Evolutionary conservation across 2,797 vertebrate genomes (phyloP).

Genomic region (Natrix natrix): DNA sequence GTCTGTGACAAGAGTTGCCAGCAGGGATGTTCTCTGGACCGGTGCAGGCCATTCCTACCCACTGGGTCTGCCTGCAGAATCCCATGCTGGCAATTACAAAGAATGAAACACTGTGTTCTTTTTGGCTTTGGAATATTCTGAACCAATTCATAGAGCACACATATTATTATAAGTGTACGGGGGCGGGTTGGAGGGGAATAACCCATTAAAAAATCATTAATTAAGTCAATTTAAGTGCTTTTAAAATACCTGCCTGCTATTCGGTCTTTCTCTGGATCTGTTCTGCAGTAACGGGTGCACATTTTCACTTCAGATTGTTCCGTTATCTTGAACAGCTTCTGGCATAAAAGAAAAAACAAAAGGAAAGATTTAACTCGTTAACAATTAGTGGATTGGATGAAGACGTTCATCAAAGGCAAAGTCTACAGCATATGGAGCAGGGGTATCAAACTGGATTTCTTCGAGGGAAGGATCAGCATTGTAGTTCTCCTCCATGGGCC

Average conservation of each 20-base stretch:
- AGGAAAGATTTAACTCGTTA: background rate
- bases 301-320: background rate
- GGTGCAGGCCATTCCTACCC: conserved; percentile 17
- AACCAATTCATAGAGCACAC: conserved; percentile 7
- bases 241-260: background rate
- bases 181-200: background rate
- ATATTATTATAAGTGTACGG: conserved; percentile 5
- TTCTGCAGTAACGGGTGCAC: background rate
- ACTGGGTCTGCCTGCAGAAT: conserved; percentile 19
- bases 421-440: background rate
- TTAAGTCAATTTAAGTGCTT: background rate
- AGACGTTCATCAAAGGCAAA: background rate
- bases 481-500: too few species aligned
- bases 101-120: conserved; percentile 21
- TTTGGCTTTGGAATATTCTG: conserved; percentile 15
- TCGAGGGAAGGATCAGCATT: too few species aligned
- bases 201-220: background rate
- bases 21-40: conserved; percentile 18
- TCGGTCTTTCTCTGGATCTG: background rate
- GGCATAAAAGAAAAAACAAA: background rate
- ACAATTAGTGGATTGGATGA: background rate
- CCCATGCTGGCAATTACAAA: conserved; percentile 11
- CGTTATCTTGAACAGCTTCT: background rate
- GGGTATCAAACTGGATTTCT: too few species aligned
- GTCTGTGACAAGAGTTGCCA: conserved; percentile 8